These are phyloP conservation scores for Amphiprion clarkii DNA, from an alignment of 2,797 vertebrate genomes.

Conservation along the genomic window DNA sequence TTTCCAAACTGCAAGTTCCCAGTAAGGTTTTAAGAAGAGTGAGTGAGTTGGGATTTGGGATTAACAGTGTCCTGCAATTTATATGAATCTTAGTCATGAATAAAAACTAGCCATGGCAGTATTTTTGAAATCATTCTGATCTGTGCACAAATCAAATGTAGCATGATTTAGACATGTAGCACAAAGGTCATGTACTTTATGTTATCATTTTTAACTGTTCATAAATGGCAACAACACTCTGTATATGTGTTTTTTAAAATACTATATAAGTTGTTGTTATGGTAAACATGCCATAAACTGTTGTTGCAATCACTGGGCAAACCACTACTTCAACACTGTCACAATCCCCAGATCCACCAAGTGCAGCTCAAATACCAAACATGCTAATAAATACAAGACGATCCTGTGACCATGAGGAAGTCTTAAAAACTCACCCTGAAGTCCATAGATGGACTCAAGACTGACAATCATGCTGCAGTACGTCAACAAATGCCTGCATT, in stretches of 20 bases:
- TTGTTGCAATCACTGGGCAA: neutral
- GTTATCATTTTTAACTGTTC: too few relatives aligned
- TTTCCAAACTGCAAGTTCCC: too few relatives aligned
- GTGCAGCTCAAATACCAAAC: neutral
- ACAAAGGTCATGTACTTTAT: too few relatives aligned
- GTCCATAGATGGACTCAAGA: constrained; percentile 34
- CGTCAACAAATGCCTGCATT: constrained; percentile 44
- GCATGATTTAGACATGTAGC: too few relatives aligned
- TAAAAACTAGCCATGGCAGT: neutral
- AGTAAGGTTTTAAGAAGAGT: too few relatives aligned
- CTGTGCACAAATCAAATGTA: too few relatives aligned
- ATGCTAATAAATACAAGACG: constrained; percentile 26
- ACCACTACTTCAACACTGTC: neutral
- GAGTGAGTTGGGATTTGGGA: too few relatives aligned
- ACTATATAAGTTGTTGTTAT: too few relatives aligned
- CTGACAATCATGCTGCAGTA: constrained; percentile 46
- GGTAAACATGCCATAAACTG: neutral
- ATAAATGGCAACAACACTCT: too few relatives aligned
- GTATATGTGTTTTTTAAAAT: too few relatives aligned
- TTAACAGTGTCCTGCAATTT: neutral
- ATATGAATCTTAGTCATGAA: neutral
- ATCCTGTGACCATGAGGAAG: constrained; percentile 23
- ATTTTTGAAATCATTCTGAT: neutral
- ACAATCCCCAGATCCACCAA: too few relatives aligned
- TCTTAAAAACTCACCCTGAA: constrained; percentile 12